Conservation (phyloP, 2,888 invertebrate genomes). For the Vandiemenella viatica region DNA sequence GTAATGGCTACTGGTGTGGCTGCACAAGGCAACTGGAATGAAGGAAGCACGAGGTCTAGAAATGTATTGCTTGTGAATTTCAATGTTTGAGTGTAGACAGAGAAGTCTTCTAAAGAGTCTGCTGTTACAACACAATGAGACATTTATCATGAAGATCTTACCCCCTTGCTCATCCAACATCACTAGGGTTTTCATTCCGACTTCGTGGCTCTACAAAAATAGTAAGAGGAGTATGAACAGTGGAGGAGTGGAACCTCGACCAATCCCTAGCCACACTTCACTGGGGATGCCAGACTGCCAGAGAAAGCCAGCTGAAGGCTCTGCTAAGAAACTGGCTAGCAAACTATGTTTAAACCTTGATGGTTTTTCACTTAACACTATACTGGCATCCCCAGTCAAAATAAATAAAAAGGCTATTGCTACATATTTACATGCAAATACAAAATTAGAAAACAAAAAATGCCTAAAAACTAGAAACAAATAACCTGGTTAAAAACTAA, state of each 20-base stretch:
- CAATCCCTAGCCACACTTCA: not conserved
- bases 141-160: constrained; percentile 40
- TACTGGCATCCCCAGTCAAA: not conserved
- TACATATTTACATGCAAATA: not conserved
- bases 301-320: no score
- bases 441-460: not conserved
- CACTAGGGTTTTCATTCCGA: constrained; percentile 98
- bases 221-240: constrained; percentile 1
- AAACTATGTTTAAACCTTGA: no score
- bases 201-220: constrained; percentile 96
- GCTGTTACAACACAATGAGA: no score
- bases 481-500: not conserved
- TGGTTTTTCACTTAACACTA: not conserved
- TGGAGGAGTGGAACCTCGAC: not conserved
- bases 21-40: no score
- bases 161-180: constrained; percentile 99
- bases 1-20: no score
- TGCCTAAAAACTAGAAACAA: not conserved
- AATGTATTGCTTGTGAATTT: no score
- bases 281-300: not conserved
- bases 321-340: no score
- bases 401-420: not conserved
- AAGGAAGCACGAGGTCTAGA: no score
- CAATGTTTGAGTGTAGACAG: no score
- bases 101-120: not conserved